Base-by-base conservation (phyloP, 2,113 vertebrate genomes). In the Dasyornis broadbenti region DNA sequence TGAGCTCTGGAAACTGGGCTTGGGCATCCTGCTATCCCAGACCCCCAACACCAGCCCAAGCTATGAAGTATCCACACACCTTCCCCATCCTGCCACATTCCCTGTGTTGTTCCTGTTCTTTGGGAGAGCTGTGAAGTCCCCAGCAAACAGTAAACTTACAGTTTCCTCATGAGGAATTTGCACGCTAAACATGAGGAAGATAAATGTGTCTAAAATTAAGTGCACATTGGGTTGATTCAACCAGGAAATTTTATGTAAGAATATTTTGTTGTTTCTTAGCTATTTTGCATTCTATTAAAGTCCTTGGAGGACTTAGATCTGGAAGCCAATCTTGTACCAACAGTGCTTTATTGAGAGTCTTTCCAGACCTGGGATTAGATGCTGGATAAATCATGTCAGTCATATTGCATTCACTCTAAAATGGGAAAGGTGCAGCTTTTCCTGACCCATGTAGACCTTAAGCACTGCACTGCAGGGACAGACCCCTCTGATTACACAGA, bases 1-100 rank as follows among this genome's bases (percentile, higher is more conserved):
- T 2, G 65, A 52, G 15, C 52, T 47, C 39, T 54, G 64, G 17
- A 37, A 30, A 5, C 1, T 6, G 49, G 27, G 8, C 37, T n/a
- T 9, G 10, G n/a, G 9, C 57, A 30, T 37, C 42, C 26, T 45
- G 1, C 59, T 40, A 0, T 11, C n/a, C 28, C 47, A 49, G 13
- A 23, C 20, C 24, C 33, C 37, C 15, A 27, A 9, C 45, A 19
- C 0, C 49, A 65, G 90, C 18, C 1, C 0, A 2, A 23, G 61
- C 70, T 70, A 0, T 30, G 40, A 22, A 18, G 24, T 39, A 10
- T 11, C 49, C 52, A 70, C 10, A 3, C 22, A 7, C 9, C 33
- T 56, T 40, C 17, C 50, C 65, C 17, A 21, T 49, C 40, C 52
- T 54, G 2, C 35, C 27, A 20, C 10, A 19, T 40, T 65, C 31